Base-by-base conservation (phyloP, 2,113 vertebrate genomes). In the Bubo scandiacus region DNA sequence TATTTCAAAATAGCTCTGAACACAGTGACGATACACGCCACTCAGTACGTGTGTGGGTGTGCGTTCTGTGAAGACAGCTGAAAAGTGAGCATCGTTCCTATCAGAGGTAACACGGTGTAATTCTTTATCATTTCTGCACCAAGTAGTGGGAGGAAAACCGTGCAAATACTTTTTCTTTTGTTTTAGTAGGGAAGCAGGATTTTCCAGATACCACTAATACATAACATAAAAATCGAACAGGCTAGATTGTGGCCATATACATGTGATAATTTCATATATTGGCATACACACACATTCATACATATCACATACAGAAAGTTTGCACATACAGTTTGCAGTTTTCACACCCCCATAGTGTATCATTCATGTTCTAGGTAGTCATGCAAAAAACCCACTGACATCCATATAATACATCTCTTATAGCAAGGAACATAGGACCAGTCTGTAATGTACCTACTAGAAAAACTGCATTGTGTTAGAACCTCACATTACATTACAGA, bases 61-160 rank as follows among this genome's bases (percentile, higher is more conserved):
- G 54, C 4, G 82, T 32, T 77, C 42, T 55, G 85, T 58, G 38
- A 51, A 96, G 96, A 47, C 86, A 82, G 81, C 72, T 88, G 90
- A 93, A 72, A 94, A 97, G 87, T 84, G 96, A 97, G 88, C 96
- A 97, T 83, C 97, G 49, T 90, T 96, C 84, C 96, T 96, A 61
- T 75, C 75, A 20, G 90, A 97, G 65, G 94, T 52, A 98, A 92
- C 88, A 80, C 80, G 43, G 81, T 83, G 73, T 54, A 96, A 74
- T 17, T 17, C 59, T 86, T 72, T 63, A 96, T 70, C 62, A 5
- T 92, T 96, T 61, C 26, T 85, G 96, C 94, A 91, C 63, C 26
- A 4, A 87, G 90, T 7, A 89, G 40, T 18, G 74, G 61, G 61
- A 96, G 74, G 40, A 89, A 81, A 91, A 49, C 78, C 75, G 45